These are phyloP conservation scores for Anthonomus grandis DNA, from an alignment of 1,140 invertebrate species.

Conservation along the genomic window DNA sequence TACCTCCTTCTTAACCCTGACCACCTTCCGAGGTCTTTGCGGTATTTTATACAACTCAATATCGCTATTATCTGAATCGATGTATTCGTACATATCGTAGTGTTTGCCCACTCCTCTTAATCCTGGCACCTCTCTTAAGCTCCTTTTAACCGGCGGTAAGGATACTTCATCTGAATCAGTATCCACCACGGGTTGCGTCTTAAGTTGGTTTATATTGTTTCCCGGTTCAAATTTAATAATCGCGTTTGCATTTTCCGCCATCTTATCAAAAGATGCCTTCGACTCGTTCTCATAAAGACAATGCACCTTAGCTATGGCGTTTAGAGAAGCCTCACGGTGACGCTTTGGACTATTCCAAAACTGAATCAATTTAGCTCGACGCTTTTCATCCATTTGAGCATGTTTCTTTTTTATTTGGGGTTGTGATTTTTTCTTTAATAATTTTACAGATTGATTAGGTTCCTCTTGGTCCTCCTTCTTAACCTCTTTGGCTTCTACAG, in stretches of 20 bases:
- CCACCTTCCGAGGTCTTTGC: conserved; percentile 20
- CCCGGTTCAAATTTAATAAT: conserved; percentile 40
- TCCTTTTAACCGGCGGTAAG: conserved; percentile 49
- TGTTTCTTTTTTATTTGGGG: conserved; percentile 25
- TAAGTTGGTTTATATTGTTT: conserved; percentile 33
- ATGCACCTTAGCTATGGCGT: conserved; percentile 88
- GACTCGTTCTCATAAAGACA: conserved; percentile 88
- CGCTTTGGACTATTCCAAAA: conserved; percentile 71
- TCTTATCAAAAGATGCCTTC: conserved; percentile 59
- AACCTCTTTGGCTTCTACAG: background rate
- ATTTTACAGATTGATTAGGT: conserved; percentile 33
- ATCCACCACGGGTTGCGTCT: conserved; percentile 34
- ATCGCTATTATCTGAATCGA: conserved; percentile 54
- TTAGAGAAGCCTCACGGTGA: conserved; percentile 81
- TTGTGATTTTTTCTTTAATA: conserved; percentile 35
- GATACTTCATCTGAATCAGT: conserved; percentile 50
- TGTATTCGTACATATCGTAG: conserved; percentile 71
- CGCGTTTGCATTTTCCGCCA: conserved; percentile 43
- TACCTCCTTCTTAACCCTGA: conserved; percentile 26
- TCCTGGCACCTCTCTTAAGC: conserved; percentile 68
- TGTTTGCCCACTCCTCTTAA: conserved; percentile 74
- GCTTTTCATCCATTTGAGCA: conserved; percentile 35
- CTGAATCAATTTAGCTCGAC: conserved; percentile 53
- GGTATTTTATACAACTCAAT: conserved; percentile 29
- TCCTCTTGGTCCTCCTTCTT: conserved; percentile 22